Evolutionary conservation across 2,113 vertebrate species (phyloP), one percentile per base, ranked within the genome.

Genomic region (Capreolus pygargus): DNA sequence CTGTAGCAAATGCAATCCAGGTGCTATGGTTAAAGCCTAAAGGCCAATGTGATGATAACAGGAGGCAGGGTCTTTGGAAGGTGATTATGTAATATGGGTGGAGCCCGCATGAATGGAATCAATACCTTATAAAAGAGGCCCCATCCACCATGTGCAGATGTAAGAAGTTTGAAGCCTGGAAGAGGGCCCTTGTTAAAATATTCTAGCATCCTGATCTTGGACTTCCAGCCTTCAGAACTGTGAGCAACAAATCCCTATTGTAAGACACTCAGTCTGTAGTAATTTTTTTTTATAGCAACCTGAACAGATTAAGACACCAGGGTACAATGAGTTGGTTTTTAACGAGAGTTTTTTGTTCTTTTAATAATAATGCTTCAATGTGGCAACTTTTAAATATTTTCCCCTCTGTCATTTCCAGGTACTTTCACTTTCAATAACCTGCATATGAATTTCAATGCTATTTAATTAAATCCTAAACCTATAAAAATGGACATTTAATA

Each of bases 401-500:
- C 28, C 10, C 15, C 83, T 36, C 27, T 52, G 14, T 58, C 57
- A 30, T 78, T 74, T 84, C 23, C 28, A 52, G 70, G 45, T 61
- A 45, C 79, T 90, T 78, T 81, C 7, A 25, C 55, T 96, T 89
- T 86, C 60, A 95, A 52, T 94, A 81, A 94, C 55, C 64, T 64
- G 76, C 12, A 43, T 47, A 43, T 83, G 50, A 58, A 86, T 91
- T 96, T 88, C 54, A 47, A 6, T n/a, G 28, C 87, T 78, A 83
- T 96, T 96, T 98, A 92, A 94, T 96, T 96, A 98, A 94, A 88
- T 28, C 67, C 52, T 55, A 81, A 83, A 91, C 89, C 81, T 94
- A 70, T 97, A 94, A 95, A 97, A 95, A 96, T 92, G 57, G 74
- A 88, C 58, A 60, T 95, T 93, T 95, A 98, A 94, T 96, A 85